Conservation (phyloP, 2,113 vertebrate genomes). For the Scolopax mira region DNA sequence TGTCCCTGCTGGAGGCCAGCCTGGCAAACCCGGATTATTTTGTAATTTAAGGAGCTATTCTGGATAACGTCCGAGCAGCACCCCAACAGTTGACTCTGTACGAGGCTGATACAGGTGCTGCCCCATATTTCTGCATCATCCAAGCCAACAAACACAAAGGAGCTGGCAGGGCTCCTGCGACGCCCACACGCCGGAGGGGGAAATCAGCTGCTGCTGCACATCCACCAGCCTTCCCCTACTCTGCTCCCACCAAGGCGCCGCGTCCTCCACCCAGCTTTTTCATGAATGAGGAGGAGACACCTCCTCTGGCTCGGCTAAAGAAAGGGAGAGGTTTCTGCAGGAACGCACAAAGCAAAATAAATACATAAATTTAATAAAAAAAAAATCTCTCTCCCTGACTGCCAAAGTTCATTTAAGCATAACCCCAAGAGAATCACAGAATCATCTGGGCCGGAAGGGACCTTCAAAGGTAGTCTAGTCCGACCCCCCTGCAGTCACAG, state of each 20-base stretch:
- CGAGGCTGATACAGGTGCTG: background rate
- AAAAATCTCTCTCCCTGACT: too few relatives aligned
- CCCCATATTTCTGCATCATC: background rate
- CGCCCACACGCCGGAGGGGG: background rate
- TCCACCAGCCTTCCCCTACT: background rate
- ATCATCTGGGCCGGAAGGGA: too few relatives aligned
- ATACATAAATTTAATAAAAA: background rate
- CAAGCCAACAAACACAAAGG: constrained; percentile 24
- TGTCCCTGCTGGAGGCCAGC: background rate
- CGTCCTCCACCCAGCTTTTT: background rate
- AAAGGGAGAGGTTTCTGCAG: background rate
- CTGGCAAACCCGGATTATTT: background rate
- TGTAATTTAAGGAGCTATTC: background rate
- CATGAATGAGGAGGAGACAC: constrained; percentile 4
- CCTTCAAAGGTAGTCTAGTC: too few relatives aligned
- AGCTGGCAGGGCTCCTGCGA: constrained; percentile 7
- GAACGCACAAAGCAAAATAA: accelerated
- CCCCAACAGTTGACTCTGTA: background rate
- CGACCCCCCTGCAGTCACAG: too few relatives aligned
- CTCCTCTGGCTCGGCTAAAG: background rate
- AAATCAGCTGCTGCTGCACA: background rate
- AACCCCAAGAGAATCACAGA: background rate
- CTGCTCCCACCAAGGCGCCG: background rate
- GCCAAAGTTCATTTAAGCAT: background rate
- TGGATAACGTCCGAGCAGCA: background rate